Base-by-base conservation (phyloP, 2,113 vertebrate genomes). In the Rhagologus leucostigma region DNA sequence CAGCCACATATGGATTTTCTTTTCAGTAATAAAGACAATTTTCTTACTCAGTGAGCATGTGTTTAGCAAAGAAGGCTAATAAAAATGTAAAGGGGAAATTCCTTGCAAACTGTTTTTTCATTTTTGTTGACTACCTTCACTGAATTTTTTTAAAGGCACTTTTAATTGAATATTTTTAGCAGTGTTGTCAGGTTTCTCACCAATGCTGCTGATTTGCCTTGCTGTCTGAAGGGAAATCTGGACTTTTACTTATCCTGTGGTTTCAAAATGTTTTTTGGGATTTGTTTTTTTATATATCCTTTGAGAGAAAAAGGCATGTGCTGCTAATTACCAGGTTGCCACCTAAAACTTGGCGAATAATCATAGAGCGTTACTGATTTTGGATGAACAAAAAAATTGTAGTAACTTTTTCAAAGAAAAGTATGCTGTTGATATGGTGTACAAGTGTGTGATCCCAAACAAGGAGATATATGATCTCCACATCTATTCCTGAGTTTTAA, bases 51-150 rank as follows among this genome's bases (percentile, higher is more conserved):
- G 46, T 22, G 16, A 74, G 56, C 94, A 88, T 8, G n/a, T 33
- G 7, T 89, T 87, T 91, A 91, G 60, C 59, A 55, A 84, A 90
- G 75, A 90, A 77, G 75, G 33, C 64, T 90, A 93, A 93, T 95
- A n/a, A 91, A 89, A 96, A 90, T 53, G 49, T 50, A 37, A 33
- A 87, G 79, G 80, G 30, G 57, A 91, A 73, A 83, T 69, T 49
- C 77, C 70, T 89, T 80, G 26, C 37, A 80, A 85, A 94, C 82
- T 79, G 16, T 30, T 80, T 85, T 83, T 70, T 65, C 22, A 17
- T 78, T 92, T 95, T 91, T 91, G 59, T 90, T 88, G 71, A 80
- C 35, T 84, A 52, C 24, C 15, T 84, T 91, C 20, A 39, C 59
- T 46, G 44, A 46, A 5, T 33, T 69, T 47, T 90, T 87, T 96